These are phyloP conservation scores for Hypanus sabinus DNA, from an alignment of 2,113 vertebrate genomes.

Conservation along the genomic window DNA sequence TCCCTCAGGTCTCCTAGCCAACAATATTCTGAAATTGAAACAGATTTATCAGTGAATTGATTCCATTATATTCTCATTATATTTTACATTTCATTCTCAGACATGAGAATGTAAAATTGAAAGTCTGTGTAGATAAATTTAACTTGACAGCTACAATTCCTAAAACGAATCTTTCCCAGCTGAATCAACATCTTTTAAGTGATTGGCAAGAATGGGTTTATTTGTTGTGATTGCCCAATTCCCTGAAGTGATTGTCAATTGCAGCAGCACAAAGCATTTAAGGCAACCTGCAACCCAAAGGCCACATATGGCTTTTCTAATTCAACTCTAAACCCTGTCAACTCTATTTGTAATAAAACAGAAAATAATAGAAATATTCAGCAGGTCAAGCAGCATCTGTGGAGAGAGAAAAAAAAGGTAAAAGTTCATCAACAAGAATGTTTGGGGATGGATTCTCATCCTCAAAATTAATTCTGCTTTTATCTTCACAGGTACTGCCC, in stretches of 20 bases:
- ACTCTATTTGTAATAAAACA: not conserved
- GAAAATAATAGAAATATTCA: no score
- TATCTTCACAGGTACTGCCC: no score
- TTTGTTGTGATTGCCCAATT: slow-evolving; percentile 11
- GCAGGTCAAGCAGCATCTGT: no score
- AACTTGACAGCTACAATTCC: slow-evolving; percentile 11
- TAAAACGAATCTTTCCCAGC: not conserved
- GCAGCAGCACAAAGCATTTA: not conserved
- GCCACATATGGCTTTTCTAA: not conserved
- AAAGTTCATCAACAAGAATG: no score
- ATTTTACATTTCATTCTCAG: not conserved
- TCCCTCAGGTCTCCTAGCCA: not conserved
- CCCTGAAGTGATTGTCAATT: slow-evolving; percentile 19
- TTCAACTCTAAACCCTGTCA: not conserved
- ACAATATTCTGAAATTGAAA: not conserved
- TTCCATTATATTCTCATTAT: not conserved
- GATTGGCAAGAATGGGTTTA: not conserved
- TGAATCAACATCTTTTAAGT: slow-evolving; percentile 8
- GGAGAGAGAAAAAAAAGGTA: no score
- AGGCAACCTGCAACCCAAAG: not conserved
- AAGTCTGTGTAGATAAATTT: slow-evolving; percentile 1
- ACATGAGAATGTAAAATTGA: not conserved
- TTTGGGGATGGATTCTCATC: no score
- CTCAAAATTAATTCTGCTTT: no score
- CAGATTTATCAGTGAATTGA: not conserved